phyloP scores from a whole-genome alignment of 2,797 vertebrate genomes.

The Loriculus beryllinus region DNA sequence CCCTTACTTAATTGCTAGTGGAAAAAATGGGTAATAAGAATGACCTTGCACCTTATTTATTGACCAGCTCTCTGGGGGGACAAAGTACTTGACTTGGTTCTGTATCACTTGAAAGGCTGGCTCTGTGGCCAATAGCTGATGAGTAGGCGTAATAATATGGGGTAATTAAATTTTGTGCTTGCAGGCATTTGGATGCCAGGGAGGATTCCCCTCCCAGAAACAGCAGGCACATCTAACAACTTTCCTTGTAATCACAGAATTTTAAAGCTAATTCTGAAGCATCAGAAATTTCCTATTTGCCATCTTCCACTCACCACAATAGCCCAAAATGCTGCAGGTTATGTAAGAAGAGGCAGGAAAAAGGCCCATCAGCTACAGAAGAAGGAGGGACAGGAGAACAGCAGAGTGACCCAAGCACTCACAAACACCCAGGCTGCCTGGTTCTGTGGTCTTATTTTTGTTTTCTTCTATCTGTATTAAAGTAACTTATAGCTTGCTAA shows the following conservation, averaged over 20 bases:
- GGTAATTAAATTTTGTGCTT: slow-evolving; percentile 53
- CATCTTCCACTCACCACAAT: neutral
- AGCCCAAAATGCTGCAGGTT: neutral
- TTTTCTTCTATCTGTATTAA: neutral
- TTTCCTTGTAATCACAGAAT: neutral
- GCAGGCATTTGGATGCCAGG: neutral
- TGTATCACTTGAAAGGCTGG: slow-evolving; percentile 49
- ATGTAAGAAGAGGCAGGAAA: neutral
- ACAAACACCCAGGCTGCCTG: neutral
- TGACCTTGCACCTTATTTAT: slow-evolving; percentile 59
- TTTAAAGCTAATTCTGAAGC: neutral
- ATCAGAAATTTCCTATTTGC: neutral
- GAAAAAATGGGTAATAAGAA: slow-evolving; percentile 56
- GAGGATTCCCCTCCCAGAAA: neutral
- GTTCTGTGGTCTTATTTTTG: neutral
- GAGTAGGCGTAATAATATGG: neutral
- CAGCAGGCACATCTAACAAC: neutral
- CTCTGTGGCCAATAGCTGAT: slow-evolving; percentile 23
- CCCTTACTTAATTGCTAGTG: slow-evolving; percentile 50
- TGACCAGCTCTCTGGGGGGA: slow-evolving; percentile 34
- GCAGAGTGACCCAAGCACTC: neutral
- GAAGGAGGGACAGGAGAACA: neutral
- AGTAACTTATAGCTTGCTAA: neutral
- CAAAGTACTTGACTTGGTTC: slow-evolving; percentile 59
- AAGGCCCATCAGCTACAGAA: neutral